A percentile compares a stretch with the other conserved stretches of the same genome.
These are phyloP conservation scores for Mormyrops attenuatus DNA, from an alignment of 2,797 vertebrate genomes.

Conservation along the genomic window DNA sequence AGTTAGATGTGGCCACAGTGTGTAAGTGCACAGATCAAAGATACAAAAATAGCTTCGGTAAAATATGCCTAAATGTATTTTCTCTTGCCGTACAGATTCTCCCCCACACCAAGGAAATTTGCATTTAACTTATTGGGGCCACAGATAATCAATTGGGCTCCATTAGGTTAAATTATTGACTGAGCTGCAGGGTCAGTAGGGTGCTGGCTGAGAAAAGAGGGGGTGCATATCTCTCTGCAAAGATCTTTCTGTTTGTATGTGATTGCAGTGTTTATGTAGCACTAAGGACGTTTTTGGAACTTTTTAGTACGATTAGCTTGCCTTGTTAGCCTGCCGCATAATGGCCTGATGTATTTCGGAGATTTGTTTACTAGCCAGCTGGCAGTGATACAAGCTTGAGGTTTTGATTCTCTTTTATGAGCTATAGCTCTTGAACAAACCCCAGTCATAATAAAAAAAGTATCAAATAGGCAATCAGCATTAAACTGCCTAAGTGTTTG, in stretches of 20 bases:
- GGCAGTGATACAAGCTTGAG: not conserved
- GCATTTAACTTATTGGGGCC: not conserved
- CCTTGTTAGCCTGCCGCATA: not conserved
- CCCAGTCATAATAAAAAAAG: not conserved
- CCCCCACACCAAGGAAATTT: not conserved
- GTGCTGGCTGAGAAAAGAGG: not conserved
- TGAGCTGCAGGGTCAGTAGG: conserved; percentile 7
- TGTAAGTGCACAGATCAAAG: not conserved
- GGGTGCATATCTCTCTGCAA: not conserved
- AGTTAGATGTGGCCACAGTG: not conserved
- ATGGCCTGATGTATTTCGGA: not conserved
- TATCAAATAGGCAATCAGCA: not conserved
- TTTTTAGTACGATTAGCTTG: not conserved
- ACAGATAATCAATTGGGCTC: conserved; percentile 13
- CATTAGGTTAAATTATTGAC: conserved; percentile 1
- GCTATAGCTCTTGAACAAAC: not conserved
- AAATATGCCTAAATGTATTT: not conserved
- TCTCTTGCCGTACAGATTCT: not conserved
- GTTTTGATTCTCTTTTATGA: not conserved
- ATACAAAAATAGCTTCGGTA: not conserved
- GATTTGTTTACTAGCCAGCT: not conserved
- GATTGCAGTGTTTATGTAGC: not conserved
- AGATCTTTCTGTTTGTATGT: not conserved
- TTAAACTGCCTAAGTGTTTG: not conserved
- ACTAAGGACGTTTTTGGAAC: not conserved